phyloP scores from a whole-genome alignment of 2,797 vertebrate species.

The Oryzias dopingdopingensis region DNA sequence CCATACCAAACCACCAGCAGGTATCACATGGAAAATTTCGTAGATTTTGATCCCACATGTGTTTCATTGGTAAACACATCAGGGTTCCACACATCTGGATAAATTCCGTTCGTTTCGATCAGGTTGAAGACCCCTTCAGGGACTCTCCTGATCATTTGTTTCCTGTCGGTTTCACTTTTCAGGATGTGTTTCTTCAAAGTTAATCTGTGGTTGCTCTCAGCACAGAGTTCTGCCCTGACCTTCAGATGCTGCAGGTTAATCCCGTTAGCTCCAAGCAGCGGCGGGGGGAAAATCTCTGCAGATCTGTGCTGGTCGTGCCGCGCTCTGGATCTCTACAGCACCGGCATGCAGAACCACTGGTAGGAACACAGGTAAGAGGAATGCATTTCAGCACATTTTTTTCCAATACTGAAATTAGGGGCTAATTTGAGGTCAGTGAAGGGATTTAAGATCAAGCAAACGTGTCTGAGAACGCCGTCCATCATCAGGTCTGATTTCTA shows the following conservation, averaged over 20 bases:
- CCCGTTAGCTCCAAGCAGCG: slow-evolving; percentile 64
- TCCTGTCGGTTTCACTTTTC: not conserved
- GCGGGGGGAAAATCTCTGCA: slow-evolving; percentile 65
- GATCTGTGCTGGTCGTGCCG: slow-evolving; percentile 48
- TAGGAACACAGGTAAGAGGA: slow-evolving; percentile 72
- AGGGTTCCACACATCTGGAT: too few species aligned
- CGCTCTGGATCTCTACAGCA: slow-evolving; percentile 46
- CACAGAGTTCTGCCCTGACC: slow-evolving; percentile 60
- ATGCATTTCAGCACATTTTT: not conserved
- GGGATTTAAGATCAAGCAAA: too few species aligned
- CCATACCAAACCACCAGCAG: too few species aligned
- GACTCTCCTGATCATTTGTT: too few species aligned
- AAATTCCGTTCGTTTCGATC: too few species aligned
- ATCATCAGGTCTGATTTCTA: too few species aligned
- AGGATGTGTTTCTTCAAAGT: slow-evolving; percentile 16
- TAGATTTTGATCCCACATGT: too few species aligned
- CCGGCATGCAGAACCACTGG: slow-evolving; percentile 64
- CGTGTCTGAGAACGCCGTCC: too few species aligned
- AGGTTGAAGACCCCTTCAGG: too few species aligned
- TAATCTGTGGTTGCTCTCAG: slow-evolving; percentile 56
- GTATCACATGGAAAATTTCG: too few species aligned
- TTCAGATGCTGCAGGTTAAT: slow-evolving; percentile 73
- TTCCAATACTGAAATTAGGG: not conserved
- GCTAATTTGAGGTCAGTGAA: not conserved
- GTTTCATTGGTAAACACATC: too few species aligned